These are phyloP conservation scores for Athene noctua DNA, from an alignment of 2,113 vertebrate species.

Conservation along the genomic window DNA sequence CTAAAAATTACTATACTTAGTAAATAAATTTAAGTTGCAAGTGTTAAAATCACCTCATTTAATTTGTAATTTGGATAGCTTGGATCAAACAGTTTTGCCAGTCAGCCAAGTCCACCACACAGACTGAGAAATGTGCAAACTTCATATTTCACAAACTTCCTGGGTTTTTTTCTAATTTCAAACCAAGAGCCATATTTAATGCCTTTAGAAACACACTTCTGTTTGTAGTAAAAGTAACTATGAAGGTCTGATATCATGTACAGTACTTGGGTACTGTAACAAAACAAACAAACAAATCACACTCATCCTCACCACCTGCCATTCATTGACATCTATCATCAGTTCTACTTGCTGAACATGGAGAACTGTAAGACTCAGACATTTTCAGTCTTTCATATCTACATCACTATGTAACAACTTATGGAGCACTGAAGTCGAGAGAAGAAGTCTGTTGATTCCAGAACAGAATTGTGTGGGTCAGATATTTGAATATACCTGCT, in stretches of 20 bases:
- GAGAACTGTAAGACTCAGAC: not conserved
- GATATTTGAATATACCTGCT: rapidly evolving
- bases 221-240: not conserved
- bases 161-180: not conserved
- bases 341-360: not conserved
- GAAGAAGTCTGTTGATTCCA: not conserved
- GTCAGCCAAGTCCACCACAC: not conserved
- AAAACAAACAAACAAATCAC: too few relatives aligned
- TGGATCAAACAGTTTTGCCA: not conserved
- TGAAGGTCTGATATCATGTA: not conserved
- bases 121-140: not conserved
- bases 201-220: not conserved
- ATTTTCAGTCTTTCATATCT: not conserved
- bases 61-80: not conserved
- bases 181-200: not conserved
- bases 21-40: not conserved
- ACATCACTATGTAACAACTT: not conserved
- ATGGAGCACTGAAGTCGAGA: not conserved
- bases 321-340: not conserved
- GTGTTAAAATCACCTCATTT: not conserved
- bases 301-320: not conserved
- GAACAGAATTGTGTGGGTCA: not conserved
- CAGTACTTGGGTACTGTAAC: not conserved
- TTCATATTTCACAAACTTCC: not conserved
- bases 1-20: not conserved